phyloP scores from a whole-genome alignment of 2,797 vertebrate genomes.

The Ficedula albicollis region DNA sequence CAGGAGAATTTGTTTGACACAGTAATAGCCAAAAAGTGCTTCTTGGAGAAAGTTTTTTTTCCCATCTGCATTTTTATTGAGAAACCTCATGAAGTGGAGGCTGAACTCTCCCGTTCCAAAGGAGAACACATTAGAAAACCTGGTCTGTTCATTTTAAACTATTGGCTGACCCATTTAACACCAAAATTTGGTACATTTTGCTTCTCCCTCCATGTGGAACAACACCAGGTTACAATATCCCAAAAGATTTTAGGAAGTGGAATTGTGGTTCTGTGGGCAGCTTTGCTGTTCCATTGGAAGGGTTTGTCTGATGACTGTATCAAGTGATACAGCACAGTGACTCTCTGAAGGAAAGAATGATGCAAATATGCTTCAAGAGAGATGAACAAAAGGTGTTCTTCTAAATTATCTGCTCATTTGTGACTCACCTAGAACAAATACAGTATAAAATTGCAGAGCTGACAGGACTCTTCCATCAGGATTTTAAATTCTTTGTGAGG shows the following conservation, averaged over 20 bases:
- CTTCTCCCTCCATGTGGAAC: neutral
- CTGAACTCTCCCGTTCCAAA: neutral
- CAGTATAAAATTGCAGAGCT: neutral
- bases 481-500: neutral
- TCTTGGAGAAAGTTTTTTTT: neutral
- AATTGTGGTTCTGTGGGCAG: neutral
- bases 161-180: neutral
- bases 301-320: neutral
- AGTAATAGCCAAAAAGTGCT: neutral
- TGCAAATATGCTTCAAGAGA: conserved; percentile 1
- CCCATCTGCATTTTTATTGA: neutral
- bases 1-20: neutral
- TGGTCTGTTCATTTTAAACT: neutral
- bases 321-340: neutral
- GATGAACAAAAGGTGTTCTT: neutral
- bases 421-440: neutral
- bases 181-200: neutral
- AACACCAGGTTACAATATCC: neutral
- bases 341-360: neutral
- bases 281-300: neutral
- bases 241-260: neutral
- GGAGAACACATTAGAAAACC: neutral
- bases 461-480: neutral
- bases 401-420: neutral
- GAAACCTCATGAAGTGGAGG: neutral